These are phyloP conservation scores for Heliconius nattereri DNA, from an alignment of 1,140 invertebrate genomes.

Conservation along the genomic window DNA sequence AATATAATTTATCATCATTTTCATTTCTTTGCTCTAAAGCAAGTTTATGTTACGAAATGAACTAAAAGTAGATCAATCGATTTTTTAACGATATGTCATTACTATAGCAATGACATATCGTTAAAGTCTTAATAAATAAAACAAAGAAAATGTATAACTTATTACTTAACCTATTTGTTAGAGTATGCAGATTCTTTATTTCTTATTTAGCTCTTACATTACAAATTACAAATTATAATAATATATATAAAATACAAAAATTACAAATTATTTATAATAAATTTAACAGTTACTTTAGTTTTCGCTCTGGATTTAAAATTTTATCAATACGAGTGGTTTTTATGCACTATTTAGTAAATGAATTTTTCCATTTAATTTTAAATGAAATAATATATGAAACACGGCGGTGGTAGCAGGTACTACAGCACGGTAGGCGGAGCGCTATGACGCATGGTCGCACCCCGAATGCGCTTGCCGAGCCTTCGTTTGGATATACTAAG, in stretches of 20 bases:
- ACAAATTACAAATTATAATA: neutral
- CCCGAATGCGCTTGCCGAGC: constrained; percentile 31
- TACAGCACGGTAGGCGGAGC: constrained; percentile 18
- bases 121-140: no score
- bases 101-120: no score
- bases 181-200: neutral
- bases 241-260: no score
- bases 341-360: neutral
- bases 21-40: no score
- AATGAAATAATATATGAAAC: neutral
- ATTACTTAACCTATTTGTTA: neutral
- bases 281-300: neutral
- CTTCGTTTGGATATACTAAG: neutral
- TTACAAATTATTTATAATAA: neutral
- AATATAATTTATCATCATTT: no score
- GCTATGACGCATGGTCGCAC: constrained; percentile 46
- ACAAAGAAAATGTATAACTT: no score
- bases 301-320: neutral
- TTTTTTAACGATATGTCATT: neutral
- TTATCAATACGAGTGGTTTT: neutral
- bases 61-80: neutral
- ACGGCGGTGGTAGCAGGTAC: neutral
- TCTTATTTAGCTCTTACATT: no score
- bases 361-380: neutral
- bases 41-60: neutral